A percentile compares a stretch with the other conserved stretches of the same genome.
phyloP scores from a whole-genome alignment of 2,888 invertebrate genomes.

The Clanis bilineata region DNA sequence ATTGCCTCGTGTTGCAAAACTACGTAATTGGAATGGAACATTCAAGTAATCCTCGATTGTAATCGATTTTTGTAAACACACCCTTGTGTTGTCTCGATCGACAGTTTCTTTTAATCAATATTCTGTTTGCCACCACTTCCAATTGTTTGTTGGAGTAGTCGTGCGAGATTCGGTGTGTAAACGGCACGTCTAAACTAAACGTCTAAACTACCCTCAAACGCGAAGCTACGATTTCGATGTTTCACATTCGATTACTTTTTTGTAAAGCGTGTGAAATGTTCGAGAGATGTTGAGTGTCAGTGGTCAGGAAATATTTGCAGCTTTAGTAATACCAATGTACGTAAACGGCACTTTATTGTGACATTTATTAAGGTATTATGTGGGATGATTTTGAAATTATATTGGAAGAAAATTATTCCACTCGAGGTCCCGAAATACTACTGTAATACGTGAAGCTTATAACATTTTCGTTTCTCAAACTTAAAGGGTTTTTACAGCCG shows the following conservation, averaged over 20 bases:
- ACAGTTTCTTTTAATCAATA: background rate
- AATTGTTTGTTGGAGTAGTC: background rate
- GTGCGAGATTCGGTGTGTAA: conserved; percentile 4
- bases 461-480: background rate
- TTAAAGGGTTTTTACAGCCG: background rate
- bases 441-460: background rate
- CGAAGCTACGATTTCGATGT: too few species aligned
- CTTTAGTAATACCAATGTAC: background rate
- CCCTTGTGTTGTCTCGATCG: background rate
- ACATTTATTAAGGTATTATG: background rate
- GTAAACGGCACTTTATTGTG: background rate
- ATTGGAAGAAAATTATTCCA: background rate
- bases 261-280: background rate
- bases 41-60: background rate
- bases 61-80: background rate
- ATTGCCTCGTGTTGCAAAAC: background rate
- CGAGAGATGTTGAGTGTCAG: background rate
- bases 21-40: background rate
- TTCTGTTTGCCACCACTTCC: background rate
- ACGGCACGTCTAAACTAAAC: background rate
- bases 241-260: background rate
- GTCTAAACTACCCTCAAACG: background rate
- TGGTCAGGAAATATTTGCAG: background rate
- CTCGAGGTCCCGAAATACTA: background rate
- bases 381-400: background rate